Base-by-base conservation (phyloP, 2,113 vertebrate species). In the Nesoenas mayeri region DNA sequence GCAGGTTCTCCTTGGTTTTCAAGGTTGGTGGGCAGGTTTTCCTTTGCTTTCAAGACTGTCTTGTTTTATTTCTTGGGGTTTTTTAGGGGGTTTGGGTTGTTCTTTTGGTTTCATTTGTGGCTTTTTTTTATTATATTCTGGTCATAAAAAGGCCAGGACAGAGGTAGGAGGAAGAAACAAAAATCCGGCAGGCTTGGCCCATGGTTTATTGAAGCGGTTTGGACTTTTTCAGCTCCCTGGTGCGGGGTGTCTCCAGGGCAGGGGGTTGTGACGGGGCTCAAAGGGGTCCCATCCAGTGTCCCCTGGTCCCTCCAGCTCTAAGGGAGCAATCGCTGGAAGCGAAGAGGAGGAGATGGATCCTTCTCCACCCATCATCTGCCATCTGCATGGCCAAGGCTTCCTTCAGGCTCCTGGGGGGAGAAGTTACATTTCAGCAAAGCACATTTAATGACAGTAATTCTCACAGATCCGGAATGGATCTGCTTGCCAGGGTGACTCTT, bases 21-120 rank as follows among this genome's bases (percentile, higher is more conserved):
- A 25, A 19, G 75, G 14, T 6, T 28, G 9, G 14, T 15, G 53
- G 42, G 6, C 31, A n/a, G 31, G 25, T 31, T 67, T 64, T 67
- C 44, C 73, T n/a, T 22, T 40, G 36, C 67, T 77, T 62, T 44
- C 58, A 25, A 21, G 71, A 7, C 61, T 57, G 6, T 14, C 3
- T 4, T 3, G 20, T 62, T 91, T 61, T 29, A 15, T 69, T 48
- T 79, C 70, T 89, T 42, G 50, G 16, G 8, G 8, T 73, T 85
- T 56, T 6, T 0, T 18, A 5, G 16, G 4, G 9, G 4, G 1
- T 36, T 70, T 12, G 57, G 18, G 6, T 38, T 61, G 40, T 3
- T 91, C 51, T 5, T 58, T 42, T 5, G 34, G 26, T 50, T 50
- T 50, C 22, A 21, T 7, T 34, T 47, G 10, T 40, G 2, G 2